Evolutionary conservation across 2,888 invertebrate genomes (phyloP).

Genomic region (Neria commutata): DNA sequence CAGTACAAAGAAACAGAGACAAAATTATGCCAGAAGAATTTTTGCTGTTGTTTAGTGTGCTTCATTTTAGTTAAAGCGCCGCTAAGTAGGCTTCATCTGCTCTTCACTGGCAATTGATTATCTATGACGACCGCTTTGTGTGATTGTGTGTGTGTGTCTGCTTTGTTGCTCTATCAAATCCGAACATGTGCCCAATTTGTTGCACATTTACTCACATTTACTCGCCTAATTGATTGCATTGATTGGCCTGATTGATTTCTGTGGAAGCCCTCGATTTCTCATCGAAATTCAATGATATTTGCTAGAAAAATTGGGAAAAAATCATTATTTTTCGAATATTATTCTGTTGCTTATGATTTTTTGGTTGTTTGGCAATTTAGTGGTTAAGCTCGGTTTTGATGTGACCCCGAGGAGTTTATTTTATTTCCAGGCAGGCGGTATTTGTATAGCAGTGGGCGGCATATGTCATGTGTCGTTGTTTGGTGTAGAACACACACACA

Average conservation of each 20-base stretch:
- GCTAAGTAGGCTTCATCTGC: neutral
- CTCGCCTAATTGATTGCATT: slow-evolving; percentile 34
- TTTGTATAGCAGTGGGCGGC: slow-evolving; percentile 18
- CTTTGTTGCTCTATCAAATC: neutral
- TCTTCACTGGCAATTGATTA: too few relatives aligned
- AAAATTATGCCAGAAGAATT: too few relatives aligned
- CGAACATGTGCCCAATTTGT: slow-evolving; percentile 49
- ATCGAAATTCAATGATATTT: neutral
- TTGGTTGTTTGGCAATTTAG: too few relatives aligned
- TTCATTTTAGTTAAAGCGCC: neutral
- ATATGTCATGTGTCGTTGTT: slow-evolving; percentile 37
- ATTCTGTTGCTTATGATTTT: neutral
- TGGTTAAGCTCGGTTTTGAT: neutral
- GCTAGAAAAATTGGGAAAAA: slow-evolving; percentile 6
- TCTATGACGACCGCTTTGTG: too few relatives aligned
- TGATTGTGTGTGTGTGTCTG: neutral
- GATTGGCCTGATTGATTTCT: slow-evolving; percentile 48
- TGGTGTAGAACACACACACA: slow-evolving; percentile 4
- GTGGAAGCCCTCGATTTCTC: too few relatives aligned
- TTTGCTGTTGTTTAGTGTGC: too few relatives aligned
- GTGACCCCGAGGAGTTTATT: slow-evolving; percentile 4
- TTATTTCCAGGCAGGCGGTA: neutral
- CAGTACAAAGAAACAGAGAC: neutral
- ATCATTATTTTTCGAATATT: neutral
- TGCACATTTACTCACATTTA: slow-evolving; percentile 31